Evolutionary conservation across 92 coral and sea anemone species (phyloP).

Genomic region (Phymanthus crucifer): DNA sequence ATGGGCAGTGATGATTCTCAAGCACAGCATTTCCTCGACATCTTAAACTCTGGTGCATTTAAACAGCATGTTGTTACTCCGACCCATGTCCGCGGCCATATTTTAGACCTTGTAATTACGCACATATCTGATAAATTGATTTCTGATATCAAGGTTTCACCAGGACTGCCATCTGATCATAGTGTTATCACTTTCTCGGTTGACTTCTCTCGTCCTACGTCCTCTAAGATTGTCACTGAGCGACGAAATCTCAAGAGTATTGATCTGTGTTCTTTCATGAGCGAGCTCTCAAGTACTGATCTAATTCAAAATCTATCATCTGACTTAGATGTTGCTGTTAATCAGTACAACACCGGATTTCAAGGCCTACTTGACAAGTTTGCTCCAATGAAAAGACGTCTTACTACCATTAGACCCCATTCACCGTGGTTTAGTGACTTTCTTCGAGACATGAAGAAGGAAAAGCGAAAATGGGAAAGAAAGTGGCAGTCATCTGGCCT

Average conservation of each 20-base stretch:
- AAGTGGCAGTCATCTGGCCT: constrained; percentile 37
- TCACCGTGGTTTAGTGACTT: constrained; percentile 25
- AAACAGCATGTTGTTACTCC: constrained; percentile 24
- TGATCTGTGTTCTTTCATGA: not conserved
- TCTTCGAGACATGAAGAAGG: constrained; percentile 35
- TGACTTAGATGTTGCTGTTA: constrained; percentile 27
- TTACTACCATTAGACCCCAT: constrained; percentile 35
- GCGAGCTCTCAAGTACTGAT: not conserved
- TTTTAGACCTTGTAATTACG: constrained; percentile 41
- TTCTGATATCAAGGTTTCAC: constrained; percentile 15
- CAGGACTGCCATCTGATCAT: constrained; percentile 48
- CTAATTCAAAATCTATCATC: not conserved
- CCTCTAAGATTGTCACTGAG: constrained; percentile 32
- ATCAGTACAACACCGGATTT: constrained; percentile 41
- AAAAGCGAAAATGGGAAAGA: constrained; percentile 42
- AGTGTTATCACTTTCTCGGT: constrained; percentile 22
- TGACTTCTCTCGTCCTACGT: constrained; percentile 20
- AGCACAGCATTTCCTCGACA: constrained; percentile 11
- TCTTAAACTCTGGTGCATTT: constrained; percentile 22
- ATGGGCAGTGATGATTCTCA: not conserved
- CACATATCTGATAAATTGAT: constrained; percentile 13
- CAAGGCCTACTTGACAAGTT: constrained; percentile 34
- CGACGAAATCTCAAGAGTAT: constrained; percentile 16
- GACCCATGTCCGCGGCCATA: constrained; percentile 30
- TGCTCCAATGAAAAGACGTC: constrained; percentile 39